Conservation (phyloP, 2,888 invertebrate species). For the Tetragonisca angustula region DNA sequence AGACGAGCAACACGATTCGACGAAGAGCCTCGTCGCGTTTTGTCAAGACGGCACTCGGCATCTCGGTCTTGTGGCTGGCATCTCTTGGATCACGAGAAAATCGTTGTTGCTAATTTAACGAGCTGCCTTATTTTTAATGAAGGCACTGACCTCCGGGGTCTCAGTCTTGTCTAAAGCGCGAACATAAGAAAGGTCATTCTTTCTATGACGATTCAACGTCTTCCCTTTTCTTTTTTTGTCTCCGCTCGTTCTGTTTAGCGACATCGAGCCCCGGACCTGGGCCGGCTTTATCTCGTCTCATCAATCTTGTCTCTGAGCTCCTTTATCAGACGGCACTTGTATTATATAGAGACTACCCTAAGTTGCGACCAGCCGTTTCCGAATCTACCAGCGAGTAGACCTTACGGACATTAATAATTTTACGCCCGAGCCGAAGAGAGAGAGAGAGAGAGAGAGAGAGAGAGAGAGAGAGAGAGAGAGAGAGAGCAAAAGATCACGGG, state of each 20-base stretch:
- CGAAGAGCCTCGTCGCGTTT: slow-evolving; percentile 21
- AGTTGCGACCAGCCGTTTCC: slow-evolving; percentile 39
- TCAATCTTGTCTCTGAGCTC: slow-evolving; percentile 72
- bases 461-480: not conserved
- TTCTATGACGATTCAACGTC: slow-evolving; percentile 29
- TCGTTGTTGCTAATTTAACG: slow-evolving; percentile 30
- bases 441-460: not conserved
- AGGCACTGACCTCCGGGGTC: slow-evolving; percentile 6
- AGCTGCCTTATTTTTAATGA: slow-evolving; percentile 55
- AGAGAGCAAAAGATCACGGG: not conserved
- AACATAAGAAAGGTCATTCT: slow-evolving; percentile 32
- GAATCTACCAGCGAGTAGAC: slow-evolving; percentile 38
- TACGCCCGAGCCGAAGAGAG: slow-evolving; percentile 28
- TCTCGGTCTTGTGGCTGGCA: not conserved
- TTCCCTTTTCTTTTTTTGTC: not conserved
- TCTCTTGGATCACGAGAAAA: not conserved
- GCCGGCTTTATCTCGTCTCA: slow-evolving; percentile 71
- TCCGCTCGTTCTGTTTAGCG: slow-evolving; percentile 22
- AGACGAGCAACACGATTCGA: slow-evolving; percentile 19
- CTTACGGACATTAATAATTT: slow-evolving; percentile 65
- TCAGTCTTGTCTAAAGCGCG: not conserved
- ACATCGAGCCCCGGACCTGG: slow-evolving; percentile 8
- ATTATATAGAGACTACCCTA: slow-evolving; percentile 12
- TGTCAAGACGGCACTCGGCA: not conserved
- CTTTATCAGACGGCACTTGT: slow-evolving; percentile 68